Evolutionary conservation across 2,797 vertebrate species (phyloP).

Genomic region (Valencia hispanica): DNA sequence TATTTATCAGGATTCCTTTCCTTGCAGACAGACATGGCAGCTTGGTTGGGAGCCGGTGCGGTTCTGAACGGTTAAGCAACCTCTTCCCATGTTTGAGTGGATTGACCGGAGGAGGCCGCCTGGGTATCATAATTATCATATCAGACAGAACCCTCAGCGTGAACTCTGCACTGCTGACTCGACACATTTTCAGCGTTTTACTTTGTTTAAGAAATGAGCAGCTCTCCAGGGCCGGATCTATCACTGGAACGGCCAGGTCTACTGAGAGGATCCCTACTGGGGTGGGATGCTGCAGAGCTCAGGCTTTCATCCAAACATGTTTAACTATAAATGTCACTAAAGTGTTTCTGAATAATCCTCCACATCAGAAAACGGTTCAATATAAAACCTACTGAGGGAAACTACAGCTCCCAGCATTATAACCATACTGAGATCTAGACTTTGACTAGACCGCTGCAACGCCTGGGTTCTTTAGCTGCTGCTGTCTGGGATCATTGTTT

Average conservation of each 20-base stretch:
- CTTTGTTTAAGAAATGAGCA: slow-evolving; percentile 72
- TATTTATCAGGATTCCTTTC: slow-evolving; percentile 70
- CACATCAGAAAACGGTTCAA: too few species aligned
- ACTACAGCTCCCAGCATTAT: too few species aligned
- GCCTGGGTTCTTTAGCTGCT: too few species aligned
- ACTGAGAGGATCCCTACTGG: too few species aligned
- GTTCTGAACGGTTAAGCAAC: slow-evolving; percentile 67
- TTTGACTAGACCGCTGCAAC: too few species aligned
- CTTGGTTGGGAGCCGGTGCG: slow-evolving; percentile 46
- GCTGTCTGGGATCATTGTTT: too few species aligned
- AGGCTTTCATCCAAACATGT: too few species aligned
- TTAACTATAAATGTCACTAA: too few species aligned
- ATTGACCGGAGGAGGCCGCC: slow-evolving; percentile 73
- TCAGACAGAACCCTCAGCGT: slow-evolving; percentile 72
- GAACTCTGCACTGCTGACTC: slow-evolving; percentile 64
- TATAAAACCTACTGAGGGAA: too few species aligned
- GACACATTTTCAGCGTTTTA: slow-evolving; percentile 37
- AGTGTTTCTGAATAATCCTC: too few species aligned
- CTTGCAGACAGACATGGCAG: slow-evolving; percentile 53
- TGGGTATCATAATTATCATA: slow-evolving; percentile 83
- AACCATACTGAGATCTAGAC: too few species aligned
- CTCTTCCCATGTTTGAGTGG: slow-evolving; percentile 60
- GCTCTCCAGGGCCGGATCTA: slow-evolving; percentile 65
- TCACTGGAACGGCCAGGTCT: slow-evolving; percentile 69
- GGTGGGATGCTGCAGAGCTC: too few species aligned